Evolutionary conservation across 2,888 invertebrate species (phyloP).

Genomic region (Amphimallon solstitiale): DNA sequence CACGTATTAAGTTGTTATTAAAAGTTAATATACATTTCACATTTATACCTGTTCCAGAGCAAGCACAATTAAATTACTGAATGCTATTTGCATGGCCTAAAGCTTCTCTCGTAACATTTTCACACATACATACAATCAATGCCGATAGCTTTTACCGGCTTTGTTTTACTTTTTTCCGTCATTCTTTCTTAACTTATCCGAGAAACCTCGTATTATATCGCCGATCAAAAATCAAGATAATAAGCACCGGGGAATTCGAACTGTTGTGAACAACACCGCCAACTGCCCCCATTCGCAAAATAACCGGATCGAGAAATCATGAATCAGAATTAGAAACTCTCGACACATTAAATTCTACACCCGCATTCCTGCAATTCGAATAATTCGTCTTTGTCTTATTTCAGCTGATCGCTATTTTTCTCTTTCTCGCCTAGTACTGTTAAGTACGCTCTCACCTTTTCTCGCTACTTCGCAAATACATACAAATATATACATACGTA

Average conservation of each 20-base stretch:
- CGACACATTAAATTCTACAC: conserved; percentile 54
- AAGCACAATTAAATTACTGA: conserved; percentile 23
- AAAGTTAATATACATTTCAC: too few species aligned
- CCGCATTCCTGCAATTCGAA: conserved; percentile 48
- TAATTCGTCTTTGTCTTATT: too few species aligned
- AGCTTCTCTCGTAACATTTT: conserved; percentile 22
- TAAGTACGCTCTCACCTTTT: too few species aligned
- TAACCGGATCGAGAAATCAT: conserved; percentile 46
- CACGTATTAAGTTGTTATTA: too few species aligned
- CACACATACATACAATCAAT: too few species aligned
- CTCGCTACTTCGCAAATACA: too few species aligned
- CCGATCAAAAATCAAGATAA: neutral
- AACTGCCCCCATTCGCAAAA: conserved; percentile 30
- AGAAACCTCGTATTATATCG: conserved; percentile 1
- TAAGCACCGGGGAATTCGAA: too few species aligned
- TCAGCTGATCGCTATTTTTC: too few species aligned
- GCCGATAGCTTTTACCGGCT: too few species aligned
- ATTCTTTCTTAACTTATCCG: conserved; percentile 7
- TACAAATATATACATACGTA: too few species aligned
- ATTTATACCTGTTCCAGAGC: too few species aligned
- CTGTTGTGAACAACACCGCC: neutral
- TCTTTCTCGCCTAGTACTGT: too few species aligned
- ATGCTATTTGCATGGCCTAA: conserved; percentile 27
- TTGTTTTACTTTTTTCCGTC: neutral
- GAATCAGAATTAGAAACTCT: conserved; percentile 54